Base-by-base conservation (phyloP, 2,888 invertebrate genomes). In the Taphrorychus bicolor region DNA sequence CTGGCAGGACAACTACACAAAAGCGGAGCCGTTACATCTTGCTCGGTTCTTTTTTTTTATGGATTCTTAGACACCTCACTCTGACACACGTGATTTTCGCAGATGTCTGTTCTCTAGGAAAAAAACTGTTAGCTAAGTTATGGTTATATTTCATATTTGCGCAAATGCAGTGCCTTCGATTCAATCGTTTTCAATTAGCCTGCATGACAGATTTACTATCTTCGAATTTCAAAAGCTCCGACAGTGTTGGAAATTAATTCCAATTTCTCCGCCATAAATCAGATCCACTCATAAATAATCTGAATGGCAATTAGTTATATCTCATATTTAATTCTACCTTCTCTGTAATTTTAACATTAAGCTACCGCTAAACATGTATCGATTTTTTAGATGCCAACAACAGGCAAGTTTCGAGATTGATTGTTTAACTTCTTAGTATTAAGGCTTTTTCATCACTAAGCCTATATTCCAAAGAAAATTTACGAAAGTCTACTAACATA, bases 301-400 rank as follows among this genome's bases (percentile, higher is more conserved):
- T 17, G 48, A 23, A 58, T 48, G 22, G 14, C 40, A 58, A 58
- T 58, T 58, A 58, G 58, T 58, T 22, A 45, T 57, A 32, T 56
- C 48, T 58, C 24, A 58, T 58, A 16, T 58, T 41, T 19, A 17
- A 57, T 57, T 18, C 58, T 23, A 22, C 57, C 17, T 56, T 60
- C 49, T 19, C 66, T 60, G 41, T 61, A 66, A 66, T 66, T 60
- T 66, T 24, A 52, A 59, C 58, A 65, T 65, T 59, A 59, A 59
- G 65, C 65, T 42, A 65, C 65, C 65, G 53, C 59, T 45, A 19
- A 59, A 65, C 45, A 45, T 41, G 32, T 32, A 51, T 51, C 51
- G 51, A 51, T 51, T 19, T 18, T 48, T 51, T 19, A 51, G 14
- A 14, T 45, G 45, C 17, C 45, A 45, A 45, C 45, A 14, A 45